These are phyloP conservation scores for Dexiosoma caninum DNA, from an alignment of 2,888 invertebrate genomes.

Conservation along the genomic window DNA sequence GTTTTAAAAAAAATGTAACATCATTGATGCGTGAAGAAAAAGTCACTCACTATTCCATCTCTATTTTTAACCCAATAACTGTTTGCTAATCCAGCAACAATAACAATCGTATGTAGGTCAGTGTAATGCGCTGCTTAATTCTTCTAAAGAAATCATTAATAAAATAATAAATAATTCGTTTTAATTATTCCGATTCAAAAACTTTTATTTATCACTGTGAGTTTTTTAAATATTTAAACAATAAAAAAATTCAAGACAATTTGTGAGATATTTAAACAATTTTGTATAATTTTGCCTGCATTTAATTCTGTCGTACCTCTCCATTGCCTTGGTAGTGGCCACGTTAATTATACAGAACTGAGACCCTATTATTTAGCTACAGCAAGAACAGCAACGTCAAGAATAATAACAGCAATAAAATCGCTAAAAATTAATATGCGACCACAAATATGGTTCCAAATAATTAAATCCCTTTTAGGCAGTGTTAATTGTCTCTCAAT, in stretches of 20 bases:
- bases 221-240: not conserved
- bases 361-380: constrained; percentile 9
- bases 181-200: constrained; percentile 3
- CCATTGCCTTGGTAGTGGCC: not conserved
- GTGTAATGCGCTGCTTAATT: constrained; percentile 9
- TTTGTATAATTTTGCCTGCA: not conserved
- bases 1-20: no score
- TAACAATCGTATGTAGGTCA: constrained; percentile 26
- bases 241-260: not conserved
- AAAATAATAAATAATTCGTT: constrained; percentile 13
- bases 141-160: constrained; percentile 39
- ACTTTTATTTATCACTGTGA: not conserved
- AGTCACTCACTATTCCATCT: not conserved
- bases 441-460: constrained; percentile 52
- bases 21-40: not conserved
- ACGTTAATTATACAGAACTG: constrained; percentile 20
- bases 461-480: constrained; percentile 64
- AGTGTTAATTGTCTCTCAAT: constrained; percentile 59
- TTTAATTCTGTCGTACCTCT: not conserved
- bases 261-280: not conserved
- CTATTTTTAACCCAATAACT: not conserved
- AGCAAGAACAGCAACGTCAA: not conserved
- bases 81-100: constrained; percentile 18
- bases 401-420: not conserved
- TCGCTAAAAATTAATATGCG: not conserved